Evolutionary conservation across 2,888 invertebrate genomes (phyloP).

Genomic region (Drosophila anomelani): DNA sequence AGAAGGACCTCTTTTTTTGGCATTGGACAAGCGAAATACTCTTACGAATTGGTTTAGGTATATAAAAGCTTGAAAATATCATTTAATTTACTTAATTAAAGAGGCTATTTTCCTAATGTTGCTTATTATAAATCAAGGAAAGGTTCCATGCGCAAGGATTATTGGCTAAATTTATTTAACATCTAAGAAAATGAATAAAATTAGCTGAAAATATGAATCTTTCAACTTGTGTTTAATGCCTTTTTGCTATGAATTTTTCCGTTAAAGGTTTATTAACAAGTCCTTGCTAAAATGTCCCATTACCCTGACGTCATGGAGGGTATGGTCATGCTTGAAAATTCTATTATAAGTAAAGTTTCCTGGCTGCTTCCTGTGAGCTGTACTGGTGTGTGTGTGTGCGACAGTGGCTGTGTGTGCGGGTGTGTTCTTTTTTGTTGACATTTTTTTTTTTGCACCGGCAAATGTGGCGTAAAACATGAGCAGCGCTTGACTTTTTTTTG

Average conservation of each 20-base stretch:
- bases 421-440: slow-evolving; percentile 52
- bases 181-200: no score
- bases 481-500: slow-evolving; percentile 33
- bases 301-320: slow-evolving; percentile 18
- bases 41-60: neutral
- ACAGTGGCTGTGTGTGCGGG: slow-evolving; percentile 3
- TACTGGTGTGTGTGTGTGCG: slow-evolving; percentile 16
- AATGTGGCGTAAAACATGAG: slow-evolving; percentile 67
- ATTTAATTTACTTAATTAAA: neutral
- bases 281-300: neutral
- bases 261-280: neutral
- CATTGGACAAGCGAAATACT: neutral
- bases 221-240: no score
- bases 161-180: neutral
- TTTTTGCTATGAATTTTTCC: no score
- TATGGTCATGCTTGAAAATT: slow-evolving; percentile 67
- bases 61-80: neutral
- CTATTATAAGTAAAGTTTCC: slow-evolving; percentile 74
- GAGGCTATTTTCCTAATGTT: neutral
- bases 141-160: neutral
- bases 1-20: neutral
- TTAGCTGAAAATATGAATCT: no score
- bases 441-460: slow-evolving; percentile 45
- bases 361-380: slow-evolving; percentile 39
- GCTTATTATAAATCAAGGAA: no score